A percentile compares a stretch with the other conserved stretches of the same genome.
Evolutionary conservation across 2,113 vertebrate genomes (phyloP).

Genomic region (Hemicordylus capensis): DNA sequence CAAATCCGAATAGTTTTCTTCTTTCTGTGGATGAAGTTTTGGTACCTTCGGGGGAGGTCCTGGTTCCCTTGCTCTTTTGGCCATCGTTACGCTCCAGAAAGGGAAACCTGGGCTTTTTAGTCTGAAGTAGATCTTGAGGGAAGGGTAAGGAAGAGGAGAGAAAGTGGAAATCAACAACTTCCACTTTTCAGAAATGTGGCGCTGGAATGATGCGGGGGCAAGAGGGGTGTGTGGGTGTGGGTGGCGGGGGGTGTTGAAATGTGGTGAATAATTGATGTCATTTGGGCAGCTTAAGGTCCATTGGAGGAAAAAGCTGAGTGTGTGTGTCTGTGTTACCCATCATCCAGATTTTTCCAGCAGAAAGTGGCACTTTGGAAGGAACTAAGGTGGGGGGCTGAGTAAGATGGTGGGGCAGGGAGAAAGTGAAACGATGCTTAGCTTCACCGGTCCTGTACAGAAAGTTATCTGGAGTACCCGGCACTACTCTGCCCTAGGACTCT

Average conservation of each 20-base stretch:
- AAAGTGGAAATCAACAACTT: slow-evolving; percentile 37
- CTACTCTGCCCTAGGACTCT: slow-evolving; percentile 38
- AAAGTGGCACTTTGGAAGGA: slow-evolving; percentile 68
- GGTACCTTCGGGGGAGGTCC: slow-evolving; percentile 70
- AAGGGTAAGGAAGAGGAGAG: not conserved
- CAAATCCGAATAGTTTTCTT: slow-evolving; percentile 35
- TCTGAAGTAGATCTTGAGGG: not conserved
- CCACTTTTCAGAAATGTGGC: slow-evolving; percentile 65
- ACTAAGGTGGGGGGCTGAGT: not conserved
- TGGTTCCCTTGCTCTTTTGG: slow-evolving; percentile 71
- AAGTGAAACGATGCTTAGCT: slow-evolving; percentile 49
- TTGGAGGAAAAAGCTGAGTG: not conserved
- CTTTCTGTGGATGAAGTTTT: slow-evolving; percentile 75
- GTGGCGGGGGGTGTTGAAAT: not conserved
- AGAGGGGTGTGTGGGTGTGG: slow-evolving; percentile 37
- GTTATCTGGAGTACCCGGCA: slow-evolving; percentile 53
- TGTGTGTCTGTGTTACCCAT: slow-evolving; percentile 25
- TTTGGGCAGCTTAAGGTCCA: not conserved
- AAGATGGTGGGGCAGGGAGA: not conserved
- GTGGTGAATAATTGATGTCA: slow-evolving; percentile 37
- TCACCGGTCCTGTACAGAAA: slow-evolving; percentile 23
- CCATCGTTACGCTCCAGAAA: slow-evolving; percentile 32
- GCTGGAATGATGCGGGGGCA: slow-evolving; percentile 58
- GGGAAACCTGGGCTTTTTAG: slow-evolving; percentile 30
- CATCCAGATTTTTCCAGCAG: slow-evolving; percentile 65